These are phyloP conservation scores for Cartodere bifasciata DNA, from an alignment of 2,888 invertebrate species.

Conservation along the genomic window DNA sequence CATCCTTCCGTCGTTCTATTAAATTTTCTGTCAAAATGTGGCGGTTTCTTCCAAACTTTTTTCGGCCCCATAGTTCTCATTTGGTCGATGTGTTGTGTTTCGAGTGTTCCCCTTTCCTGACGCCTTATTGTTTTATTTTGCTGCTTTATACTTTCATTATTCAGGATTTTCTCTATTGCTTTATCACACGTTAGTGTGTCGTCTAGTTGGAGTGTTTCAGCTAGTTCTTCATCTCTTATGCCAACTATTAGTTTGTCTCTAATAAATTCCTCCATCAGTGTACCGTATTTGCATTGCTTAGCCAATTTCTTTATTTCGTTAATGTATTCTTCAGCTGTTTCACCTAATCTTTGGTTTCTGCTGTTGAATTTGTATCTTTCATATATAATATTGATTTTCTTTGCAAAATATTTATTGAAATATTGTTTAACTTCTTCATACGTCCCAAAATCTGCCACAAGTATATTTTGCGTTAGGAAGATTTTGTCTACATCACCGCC, in stretches of 20 bases:
- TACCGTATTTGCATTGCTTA: constrained; percentile 16
- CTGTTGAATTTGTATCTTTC: too few relatives aligned
- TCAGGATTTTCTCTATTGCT: constrained; percentile 14
- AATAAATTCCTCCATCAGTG: constrained; percentile 18
- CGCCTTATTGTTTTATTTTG: constrained; percentile 12
- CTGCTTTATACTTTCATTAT: constrained; percentile 13
- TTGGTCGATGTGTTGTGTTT: neutral
- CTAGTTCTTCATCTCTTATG: constrained; percentile 15
- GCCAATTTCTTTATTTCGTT: too few relatives aligned
- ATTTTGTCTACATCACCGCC: too few relatives aligned
- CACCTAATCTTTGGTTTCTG: too few relatives aligned
- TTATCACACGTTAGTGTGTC: constrained; percentile 14
- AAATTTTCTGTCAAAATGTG: too few relatives aligned
- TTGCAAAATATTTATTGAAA: too few relatives aligned
- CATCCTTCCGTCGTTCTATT: too few relatives aligned
- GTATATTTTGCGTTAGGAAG: too few relatives aligned
- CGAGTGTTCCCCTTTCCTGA: neutral
- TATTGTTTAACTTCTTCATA: too few relatives aligned
- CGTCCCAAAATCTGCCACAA: too few relatives aligned
- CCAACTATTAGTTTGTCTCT: constrained; percentile 20
- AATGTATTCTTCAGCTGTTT: too few relatives aligned
- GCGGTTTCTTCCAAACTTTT: constrained; percentile 2
- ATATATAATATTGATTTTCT: too few relatives aligned
- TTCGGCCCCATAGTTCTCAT: constrained; percentile 2
- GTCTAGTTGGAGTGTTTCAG: constrained; percentile 16